Conservation (phyloP, 2,113 vertebrate species). For the Physeter macrocephalus region DNA sequence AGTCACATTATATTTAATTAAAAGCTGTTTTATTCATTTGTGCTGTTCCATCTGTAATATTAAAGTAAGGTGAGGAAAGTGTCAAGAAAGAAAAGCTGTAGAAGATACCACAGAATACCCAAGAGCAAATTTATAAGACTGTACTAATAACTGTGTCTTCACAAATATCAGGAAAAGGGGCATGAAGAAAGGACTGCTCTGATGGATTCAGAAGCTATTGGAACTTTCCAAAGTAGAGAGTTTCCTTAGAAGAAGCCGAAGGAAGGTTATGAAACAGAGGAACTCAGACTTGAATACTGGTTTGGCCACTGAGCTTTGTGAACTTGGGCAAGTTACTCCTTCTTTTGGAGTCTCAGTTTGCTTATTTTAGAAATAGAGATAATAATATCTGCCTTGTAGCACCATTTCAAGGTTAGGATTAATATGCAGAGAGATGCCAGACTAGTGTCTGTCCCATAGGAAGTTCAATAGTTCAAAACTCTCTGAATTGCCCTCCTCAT, state of each 20-base stretch:
- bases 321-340: background rate
- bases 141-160: background rate
- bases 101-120: background rate
- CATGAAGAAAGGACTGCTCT: too few relatives aligned
- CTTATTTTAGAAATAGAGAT: background rate
- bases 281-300: background rate
- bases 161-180: too few relatives aligned
- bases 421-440: background rate
- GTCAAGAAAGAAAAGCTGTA: background rate
- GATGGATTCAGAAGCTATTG: background rate
- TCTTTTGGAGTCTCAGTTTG: background rate
- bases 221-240: background rate
- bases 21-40: background rate
- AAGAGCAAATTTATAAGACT: background rate
- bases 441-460: background rate
- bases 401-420: background rate
- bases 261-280: background rate
- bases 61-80: background rate
- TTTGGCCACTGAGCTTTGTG: background rate
- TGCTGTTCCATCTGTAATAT: background rate
- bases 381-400: background rate
- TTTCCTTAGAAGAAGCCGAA: background rate
- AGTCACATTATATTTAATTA: background rate
- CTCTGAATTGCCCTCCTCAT: fast-evolving
- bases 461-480: background rate